Base-by-base conservation (phyloP, 2,888 invertebrate genomes). In the Acanthosepion pharaonis region DNA sequence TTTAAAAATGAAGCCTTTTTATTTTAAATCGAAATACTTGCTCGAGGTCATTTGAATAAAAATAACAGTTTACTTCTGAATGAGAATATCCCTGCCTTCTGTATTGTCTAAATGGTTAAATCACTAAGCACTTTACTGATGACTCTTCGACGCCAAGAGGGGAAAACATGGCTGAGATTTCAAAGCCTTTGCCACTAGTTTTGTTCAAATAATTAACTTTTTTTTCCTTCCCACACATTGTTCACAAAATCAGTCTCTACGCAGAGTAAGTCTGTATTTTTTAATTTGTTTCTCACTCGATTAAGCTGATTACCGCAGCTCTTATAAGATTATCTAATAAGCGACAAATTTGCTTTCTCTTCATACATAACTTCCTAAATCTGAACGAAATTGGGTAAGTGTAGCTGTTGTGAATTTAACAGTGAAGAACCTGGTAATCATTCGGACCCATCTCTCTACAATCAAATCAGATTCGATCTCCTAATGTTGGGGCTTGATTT, bases 251-350 rank as follows among this genome's bases (percentile, higher is more conserved):
- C 78, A 78, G 9, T 78, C 33, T n/a, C 11, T 11, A 78, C 1
- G 33, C n/a, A 78, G 11, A 33, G n/a, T n/a, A n/a, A 78, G 78
- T 2, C 3, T 15, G 15, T n/a, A 78, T 11, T 33, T 78, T n/a
- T 5, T n/a, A 6, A 11, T 78, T 15, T 78, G 8, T 78, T 78
- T 33, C n/a, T 78, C 78, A 33, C 9, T 78, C n/a, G 15, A 1
- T n/a, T 78, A 78, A 78, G 9, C 78, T 78, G 78, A 78, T 78
- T 78, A 78, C n/a, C n/a, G 5, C 78, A n/a, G 33, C 15, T 78
- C n/a, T n/a, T 78, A 33, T n/a, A n/a, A 78, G 78, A 78, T 78
- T 78, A 78, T 78, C 78, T 78, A n/a, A 78, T 78, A 33, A 78
- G 8, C 78, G 11, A 78, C 18, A 78, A 78, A 78, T 33, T 33